A percentile compares a stretch with the other conserved stretches of the same genome.
Conservation (phyloP, 2,888 invertebrate genomes). For the Margaritifera margaritifera region DNA sequence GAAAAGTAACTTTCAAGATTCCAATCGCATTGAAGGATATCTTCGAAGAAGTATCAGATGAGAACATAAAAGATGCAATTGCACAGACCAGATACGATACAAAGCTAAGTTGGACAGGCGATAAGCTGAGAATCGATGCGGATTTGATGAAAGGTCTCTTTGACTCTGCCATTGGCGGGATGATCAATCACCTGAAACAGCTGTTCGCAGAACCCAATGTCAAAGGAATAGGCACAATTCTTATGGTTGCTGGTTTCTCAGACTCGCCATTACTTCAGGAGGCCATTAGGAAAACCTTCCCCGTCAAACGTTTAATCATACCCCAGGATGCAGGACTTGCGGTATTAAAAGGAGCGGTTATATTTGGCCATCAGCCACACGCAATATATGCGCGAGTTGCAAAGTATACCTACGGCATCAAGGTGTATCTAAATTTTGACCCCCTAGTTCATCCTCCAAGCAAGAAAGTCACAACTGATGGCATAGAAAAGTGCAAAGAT, state of each 20-base stretch:
- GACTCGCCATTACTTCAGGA: conserved; percentile 20
- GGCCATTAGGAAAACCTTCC: conserved; percentile 8
- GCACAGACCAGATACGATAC: conserved; percentile 8
- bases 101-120: conserved; percentile 8
- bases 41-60: conserved; percentile 4
- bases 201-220: conserved; percentile 6
- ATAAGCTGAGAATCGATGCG: conserved; percentile 12
- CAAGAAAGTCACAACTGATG: conserved; percentile 16
- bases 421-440: conserved; percentile 5
- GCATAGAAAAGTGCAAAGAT: conserved; percentile 19
- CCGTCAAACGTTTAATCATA: conserved; percentile 15
- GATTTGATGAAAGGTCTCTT: conserved; percentile 10
- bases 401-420: conserved; percentile 16
- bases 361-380: conserved; percentile 14
- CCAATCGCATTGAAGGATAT: conserved; percentile 11
- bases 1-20: conserved; percentile 18
- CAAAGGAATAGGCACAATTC: conserved; percentile 14
- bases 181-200: conserved; percentile 14
- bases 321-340: conserved; percentile 23
- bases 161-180: conserved; percentile 6
- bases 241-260: conserved; percentile 28
- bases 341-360: conserved; percentile 21
- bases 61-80: conserved; percentile 7
- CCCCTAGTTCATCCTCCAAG: conserved; percentile 10
- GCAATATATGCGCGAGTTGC: conserved; percentile 9